Percentiles rank a stretch among this genome's conserved stretches.
Evolutionary conservation across 2,888 invertebrate genomes (phyloP).

Genomic region (Leuctra nigra): DNA sequence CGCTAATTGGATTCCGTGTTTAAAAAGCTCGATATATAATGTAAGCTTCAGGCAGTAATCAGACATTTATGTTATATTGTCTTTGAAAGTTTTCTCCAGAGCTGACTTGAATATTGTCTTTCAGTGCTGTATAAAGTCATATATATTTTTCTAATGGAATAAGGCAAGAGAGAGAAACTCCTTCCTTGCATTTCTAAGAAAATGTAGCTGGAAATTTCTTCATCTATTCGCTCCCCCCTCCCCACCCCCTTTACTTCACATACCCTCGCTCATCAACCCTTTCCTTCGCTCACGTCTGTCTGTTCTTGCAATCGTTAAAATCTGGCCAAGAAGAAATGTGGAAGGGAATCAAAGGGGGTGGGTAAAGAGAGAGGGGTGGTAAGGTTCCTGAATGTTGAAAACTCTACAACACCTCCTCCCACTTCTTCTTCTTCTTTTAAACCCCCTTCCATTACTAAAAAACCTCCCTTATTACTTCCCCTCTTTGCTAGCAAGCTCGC

Average conservation of each 20-base stretch:
- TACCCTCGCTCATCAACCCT: constrained; percentile 25
- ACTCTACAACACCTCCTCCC: constrained; percentile 27
- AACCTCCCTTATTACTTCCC: constrained; percentile 29
- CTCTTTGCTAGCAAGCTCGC: constrained; percentile 39
- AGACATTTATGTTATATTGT: constrained; percentile 5
- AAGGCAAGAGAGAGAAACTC: constrained; percentile 10
- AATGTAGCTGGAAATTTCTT: constrained; percentile 56
- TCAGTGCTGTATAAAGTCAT: constrained; percentile 2
- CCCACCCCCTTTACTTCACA: constrained; percentile 33
- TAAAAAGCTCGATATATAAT: too few relatives aligned
- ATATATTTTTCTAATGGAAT: constrained; percentile 9
- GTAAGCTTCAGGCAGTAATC: too few relatives aligned
- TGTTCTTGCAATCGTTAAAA: constrained; percentile 41
- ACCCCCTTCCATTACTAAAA: constrained; percentile 19
- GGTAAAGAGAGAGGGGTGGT: constrained; percentile 29
- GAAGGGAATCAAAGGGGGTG: constrained; percentile 27
- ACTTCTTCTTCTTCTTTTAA: constrained; percentile 19
- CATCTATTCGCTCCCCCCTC: constrained; percentile 47
- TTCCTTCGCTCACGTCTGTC: constrained; percentile 27
- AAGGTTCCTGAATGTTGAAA: constrained; percentile 27
- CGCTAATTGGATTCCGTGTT: too few relatives aligned
- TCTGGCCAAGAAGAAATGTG: constrained; percentile 38
- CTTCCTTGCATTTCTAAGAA: constrained; percentile 35
- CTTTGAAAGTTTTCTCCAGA: not conserved
- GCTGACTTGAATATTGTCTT: not conserved